Evolutionary conservation across 2,113 vertebrate genomes (phyloP), one percentile per base, ranked within the genome.

Genomic region (Menidia beryllina): DNA sequence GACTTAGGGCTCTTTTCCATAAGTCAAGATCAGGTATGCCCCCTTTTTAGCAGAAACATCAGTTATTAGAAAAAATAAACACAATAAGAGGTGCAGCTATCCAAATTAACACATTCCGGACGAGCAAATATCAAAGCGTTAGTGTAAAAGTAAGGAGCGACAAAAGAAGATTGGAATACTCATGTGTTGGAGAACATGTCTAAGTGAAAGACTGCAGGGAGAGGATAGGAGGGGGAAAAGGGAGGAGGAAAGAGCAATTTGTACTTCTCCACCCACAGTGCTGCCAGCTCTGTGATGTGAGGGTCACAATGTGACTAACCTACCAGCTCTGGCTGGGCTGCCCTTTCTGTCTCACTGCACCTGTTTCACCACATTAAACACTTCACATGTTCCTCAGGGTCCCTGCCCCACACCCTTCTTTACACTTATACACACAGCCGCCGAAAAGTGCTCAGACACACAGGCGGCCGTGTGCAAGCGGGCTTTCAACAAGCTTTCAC

Each of bases 301-400:
- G 71, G 86, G 88, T 88, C 88, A 84, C 65, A 63, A 76, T 83
- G 81, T 82, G 83, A 86, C 77, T 80, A 77, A 86, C 86, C 88
- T 80, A 60, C 72, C 50, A 66, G 83, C 78, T 80, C 58, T 67
- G 72, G 74, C 84, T 69, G 77, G 56, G 51, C 66, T 90, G 93
- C 91, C 94, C 94, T 95, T 96, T 95, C 91, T 94, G 93, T 95
- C 89, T 94, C 88, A 85, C 69, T 94, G 92, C 92, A 93, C 92
- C 93, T 91, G 93, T 88, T 92, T 90, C 87, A 86, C 81, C 83
- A 75, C 84, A 91, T 88, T 85, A 89, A 91, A 85, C 81, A 86
- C 86, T 89, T 86, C 82, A 80, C 79, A 79, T 70, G 79, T 78
- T 88, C 76, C 80, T 84, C 69, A 2, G 82, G 81, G 83, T 84